phyloP scores from a whole-genome alignment of 2,797 vertebrate species.

The Sebastiscus albofasciatus region DNA sequence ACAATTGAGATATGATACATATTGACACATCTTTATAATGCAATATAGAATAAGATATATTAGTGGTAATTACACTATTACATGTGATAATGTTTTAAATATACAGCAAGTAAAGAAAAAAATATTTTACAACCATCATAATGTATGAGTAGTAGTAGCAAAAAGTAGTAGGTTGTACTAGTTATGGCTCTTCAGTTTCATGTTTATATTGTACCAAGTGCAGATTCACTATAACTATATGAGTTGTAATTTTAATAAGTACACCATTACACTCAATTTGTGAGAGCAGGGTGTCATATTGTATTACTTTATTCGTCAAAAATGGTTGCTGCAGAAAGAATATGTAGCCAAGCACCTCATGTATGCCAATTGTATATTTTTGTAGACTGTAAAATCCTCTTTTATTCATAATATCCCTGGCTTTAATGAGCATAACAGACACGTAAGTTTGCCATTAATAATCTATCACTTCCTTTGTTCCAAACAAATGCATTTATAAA shows the following conservation, averaged over 20 bases:
- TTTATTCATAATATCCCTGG: not conserved
- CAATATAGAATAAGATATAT: not conserved
- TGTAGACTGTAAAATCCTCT: not conserved
- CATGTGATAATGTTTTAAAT: not conserved
- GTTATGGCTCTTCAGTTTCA: not conserved
- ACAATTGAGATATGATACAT: not conserved
- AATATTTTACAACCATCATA: not conserved
- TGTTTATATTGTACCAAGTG: not conserved
- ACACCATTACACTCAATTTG: not conserved
- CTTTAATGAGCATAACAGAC: not conserved
- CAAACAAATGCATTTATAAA: not conserved
- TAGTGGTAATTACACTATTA: not conserved
- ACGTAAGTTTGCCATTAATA: not conserved
- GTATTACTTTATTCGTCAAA: not conserved
- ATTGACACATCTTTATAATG: not conserved
- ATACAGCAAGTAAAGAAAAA: not conserved
- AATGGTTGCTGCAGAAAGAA: not conserved
- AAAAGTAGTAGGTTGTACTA: not conserved
- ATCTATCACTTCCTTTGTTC: constrained; percentile 13
- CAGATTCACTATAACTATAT: not conserved
- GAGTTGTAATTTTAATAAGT: not conserved
- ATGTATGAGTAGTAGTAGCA: not conserved
- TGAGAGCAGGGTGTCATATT: not conserved
- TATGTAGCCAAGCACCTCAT: not conserved
- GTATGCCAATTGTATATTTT: not conserved